phyloP scores from a whole-genome alignment of 2,888 invertebrate species.

The Agriopis leucophaearia region DNA sequence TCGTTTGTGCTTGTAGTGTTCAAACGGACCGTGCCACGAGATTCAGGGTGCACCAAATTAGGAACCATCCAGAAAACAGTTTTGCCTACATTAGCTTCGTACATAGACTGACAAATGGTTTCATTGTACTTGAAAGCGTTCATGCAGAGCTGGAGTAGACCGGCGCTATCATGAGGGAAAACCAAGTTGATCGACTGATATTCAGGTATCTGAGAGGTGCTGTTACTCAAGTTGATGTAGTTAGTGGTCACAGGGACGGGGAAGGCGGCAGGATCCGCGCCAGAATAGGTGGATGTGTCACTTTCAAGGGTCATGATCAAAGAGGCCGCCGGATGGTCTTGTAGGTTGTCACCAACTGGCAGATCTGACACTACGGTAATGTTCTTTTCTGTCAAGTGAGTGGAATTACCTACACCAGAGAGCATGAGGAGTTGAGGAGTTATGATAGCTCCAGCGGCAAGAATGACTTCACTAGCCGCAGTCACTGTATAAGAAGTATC shows the following conservation, averaged over 20 bases:
- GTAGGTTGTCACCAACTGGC: conserved; percentile 40
- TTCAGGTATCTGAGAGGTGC: conserved; percentile 48
- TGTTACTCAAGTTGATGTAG: conserved; percentile 11
- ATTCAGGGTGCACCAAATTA: conserved; percentile 46
- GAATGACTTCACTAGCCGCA: conserved; percentile 56
- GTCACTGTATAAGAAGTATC: conserved; percentile 41
- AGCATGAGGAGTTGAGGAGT: conserved; percentile 59
- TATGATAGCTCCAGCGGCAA: conserved; percentile 59
- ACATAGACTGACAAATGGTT: conserved; percentile 52
- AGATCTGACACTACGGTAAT: conserved; percentile 47
- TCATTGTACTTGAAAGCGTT: conserved; percentile 49
- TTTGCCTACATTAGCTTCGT: conserved; percentile 33
- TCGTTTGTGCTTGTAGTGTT: conserved; percentile 35
- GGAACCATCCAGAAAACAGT: conserved; percentile 30
- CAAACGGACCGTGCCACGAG: conserved; percentile 44
- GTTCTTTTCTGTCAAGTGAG: conserved; percentile 46
- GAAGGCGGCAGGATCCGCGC: conserved; percentile 29
- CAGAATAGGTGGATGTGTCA: background rate
- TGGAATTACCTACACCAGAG: conserved; percentile 61
- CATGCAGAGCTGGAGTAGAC: conserved; percentile 49
- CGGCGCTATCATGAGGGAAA: conserved; percentile 43
- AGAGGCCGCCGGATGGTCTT: conserved; percentile 37
- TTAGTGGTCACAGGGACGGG: conserved; percentile 47
- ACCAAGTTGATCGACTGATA: conserved; percentile 50
- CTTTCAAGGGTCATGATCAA: conserved; percentile 8